Conservation (phyloP, 2,888 invertebrate species). For the Cabera pusaria region DNA sequence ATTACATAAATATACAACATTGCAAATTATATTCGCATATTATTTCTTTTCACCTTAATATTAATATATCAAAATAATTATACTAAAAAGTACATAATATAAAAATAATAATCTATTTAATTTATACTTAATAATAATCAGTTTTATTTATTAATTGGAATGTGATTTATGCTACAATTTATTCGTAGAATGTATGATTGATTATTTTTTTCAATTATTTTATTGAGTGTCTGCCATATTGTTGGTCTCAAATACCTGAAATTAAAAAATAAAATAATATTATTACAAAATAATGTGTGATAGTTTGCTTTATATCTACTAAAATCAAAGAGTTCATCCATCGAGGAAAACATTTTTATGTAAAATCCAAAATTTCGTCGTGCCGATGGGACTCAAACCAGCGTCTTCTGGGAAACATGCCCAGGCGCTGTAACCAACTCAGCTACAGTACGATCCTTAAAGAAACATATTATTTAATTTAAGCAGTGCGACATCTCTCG, state of each 20-base stretch:
- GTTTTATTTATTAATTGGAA: slow-evolving; percentile 1
- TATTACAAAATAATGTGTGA: too few species aligned
- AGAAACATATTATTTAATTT: too few species aligned
- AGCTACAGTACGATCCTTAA: too few species aligned
- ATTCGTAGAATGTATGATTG: too few species aligned
- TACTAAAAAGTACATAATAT: slow-evolving; percentile 5
- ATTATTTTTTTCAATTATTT: background rate
- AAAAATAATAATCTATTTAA: background rate
- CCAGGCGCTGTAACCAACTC: too few species aligned
- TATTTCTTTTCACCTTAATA: slow-evolving; percentile 11
- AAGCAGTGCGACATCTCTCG: too few species aligned
- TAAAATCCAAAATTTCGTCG: too few species aligned
- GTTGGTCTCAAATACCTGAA: slow-evolving; percentile 58
- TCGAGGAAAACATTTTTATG: too few species aligned
- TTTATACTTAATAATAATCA: slow-evolving; percentile 8
- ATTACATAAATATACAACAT: slow-evolving; percentile 25
- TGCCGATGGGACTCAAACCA: too few species aligned
- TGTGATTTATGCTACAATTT: background rate
- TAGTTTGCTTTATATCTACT: too few species aligned
- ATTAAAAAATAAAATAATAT: slow-evolving; percentile 24
- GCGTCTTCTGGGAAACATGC: too few species aligned
- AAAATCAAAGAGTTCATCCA: too few species aligned
- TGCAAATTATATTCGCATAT: slow-evolving; percentile 27
- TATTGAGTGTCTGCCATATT: slow-evolving; percentile 51
- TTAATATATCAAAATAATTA: slow-evolving; percentile 9